These are phyloP conservation scores for Antrozous pallidus DNA, from an alignment of 2,797 vertebrate genomes.

Conservation along the genomic window DNA sequence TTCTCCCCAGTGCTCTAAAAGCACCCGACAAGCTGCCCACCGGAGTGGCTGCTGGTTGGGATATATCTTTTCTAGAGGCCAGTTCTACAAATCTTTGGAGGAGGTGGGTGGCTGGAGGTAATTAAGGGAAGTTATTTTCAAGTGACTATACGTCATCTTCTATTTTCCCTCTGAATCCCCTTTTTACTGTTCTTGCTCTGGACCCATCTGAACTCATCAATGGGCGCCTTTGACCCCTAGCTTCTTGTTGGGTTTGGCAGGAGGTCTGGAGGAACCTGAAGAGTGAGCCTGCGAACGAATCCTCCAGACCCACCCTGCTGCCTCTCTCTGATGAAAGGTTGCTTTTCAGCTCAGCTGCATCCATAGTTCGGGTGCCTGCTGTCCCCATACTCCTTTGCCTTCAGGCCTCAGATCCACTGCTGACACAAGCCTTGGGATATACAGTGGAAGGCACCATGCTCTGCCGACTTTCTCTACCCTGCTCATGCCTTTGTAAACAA, in stretches of 20 bases:
- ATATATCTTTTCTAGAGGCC: not conserved
- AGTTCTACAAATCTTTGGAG: not conserved
- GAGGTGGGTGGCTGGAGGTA: not conserved
- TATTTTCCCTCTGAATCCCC: not conserved
- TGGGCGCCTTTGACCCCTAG: not conserved
- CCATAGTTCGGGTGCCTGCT: not conserved
- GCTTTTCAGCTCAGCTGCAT: not conserved
- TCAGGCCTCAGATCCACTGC: not conserved
- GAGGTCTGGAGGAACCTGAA: not conserved
- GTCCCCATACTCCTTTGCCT: no score
- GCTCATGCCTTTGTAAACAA: not conserved
- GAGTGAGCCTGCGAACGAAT: not conserved
- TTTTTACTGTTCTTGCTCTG: not conserved
- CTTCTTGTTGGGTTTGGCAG: not conserved
- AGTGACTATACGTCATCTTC: not conserved
- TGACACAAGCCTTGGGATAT: not conserved
- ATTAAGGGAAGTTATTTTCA: not conserved
- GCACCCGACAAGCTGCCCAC: not conserved
- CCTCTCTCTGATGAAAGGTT: not conserved
- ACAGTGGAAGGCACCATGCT: no score
- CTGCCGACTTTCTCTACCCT: not conserved
- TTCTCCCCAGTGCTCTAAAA: not conserved
- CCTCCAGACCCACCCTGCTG: not conserved
- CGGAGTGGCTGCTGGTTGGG: not conserved
- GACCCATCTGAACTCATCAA: not conserved